Conservation (phyloP, 2,888 invertebrate genomes). For the Bibio marci region DNA sequence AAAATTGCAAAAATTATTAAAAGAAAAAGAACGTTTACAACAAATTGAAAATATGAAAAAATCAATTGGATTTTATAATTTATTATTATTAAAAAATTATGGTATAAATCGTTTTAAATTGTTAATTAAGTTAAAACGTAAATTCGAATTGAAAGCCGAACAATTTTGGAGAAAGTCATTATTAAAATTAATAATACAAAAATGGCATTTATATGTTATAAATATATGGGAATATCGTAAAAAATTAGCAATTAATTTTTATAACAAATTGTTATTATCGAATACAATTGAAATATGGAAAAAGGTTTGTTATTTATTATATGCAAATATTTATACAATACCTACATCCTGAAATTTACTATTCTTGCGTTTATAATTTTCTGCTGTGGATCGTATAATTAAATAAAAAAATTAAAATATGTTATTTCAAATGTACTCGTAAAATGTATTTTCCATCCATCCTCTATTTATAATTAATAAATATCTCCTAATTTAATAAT, state of each 20-base stretch:
- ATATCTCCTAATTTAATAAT: constrained; percentile 11
- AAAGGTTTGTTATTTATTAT: constrained; percentile 21
- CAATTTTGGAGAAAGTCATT: constrained; percentile 31
- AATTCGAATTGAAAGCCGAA: constrained; percentile 28
- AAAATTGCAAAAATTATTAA: constrained; percentile 40
- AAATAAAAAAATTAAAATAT: no score
- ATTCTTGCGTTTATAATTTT: no score
- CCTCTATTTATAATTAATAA: no score
- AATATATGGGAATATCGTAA: constrained; percentile 25
- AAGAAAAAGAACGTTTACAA: constrained; percentile 35
- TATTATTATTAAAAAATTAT: constrained; percentile 19
- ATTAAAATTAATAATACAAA: constrained; percentile 32
- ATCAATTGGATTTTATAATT: constrained; percentile 28
- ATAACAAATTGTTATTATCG: constrained; percentile 31
- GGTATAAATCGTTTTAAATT: constrained; percentile 25
- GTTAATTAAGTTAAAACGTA: constrained; percentile 21
- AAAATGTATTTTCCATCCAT: not conserved
- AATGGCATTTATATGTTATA: constrained; percentile 36
- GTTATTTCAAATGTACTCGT: constrained; percentile 1
- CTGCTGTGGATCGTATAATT: no score
- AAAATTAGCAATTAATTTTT: constrained; percentile 15
- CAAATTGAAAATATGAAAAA: constrained; percentile 28
- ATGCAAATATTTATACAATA: not conserved
- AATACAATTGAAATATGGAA: constrained; percentile 33
- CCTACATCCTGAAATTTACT: not conserved